Conservation (phyloP, 2,113 vertebrate species). For the Calidris pygmaea region DNA sequence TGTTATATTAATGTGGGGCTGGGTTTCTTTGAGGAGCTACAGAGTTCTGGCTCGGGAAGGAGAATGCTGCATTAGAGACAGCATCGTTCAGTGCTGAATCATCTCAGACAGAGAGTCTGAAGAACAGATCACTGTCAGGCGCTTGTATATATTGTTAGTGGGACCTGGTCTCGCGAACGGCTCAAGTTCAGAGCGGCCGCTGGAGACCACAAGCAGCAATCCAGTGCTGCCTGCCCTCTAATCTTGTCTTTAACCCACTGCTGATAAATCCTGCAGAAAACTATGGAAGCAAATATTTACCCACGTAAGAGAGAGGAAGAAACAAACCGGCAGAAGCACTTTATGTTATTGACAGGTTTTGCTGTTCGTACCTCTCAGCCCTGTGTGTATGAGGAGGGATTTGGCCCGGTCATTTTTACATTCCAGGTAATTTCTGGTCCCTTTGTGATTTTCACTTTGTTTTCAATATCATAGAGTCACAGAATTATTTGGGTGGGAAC, state of each 20-base stretch:
- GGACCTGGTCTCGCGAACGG: neutral
- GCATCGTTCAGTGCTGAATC: constrained; percentile 26
- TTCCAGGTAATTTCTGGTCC: neutral
- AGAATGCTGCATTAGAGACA: neutral
- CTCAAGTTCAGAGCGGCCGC: neutral
- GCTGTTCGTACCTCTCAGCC: neutral
- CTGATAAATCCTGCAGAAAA: constrained; percentile 36
- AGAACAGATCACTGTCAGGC: neutral
- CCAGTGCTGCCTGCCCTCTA: neutral
- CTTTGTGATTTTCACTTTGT: neutral
- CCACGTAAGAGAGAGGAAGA: neutral
- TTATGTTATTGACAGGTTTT: neutral
- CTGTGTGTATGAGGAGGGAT: neutral
- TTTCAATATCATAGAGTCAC: neutral
- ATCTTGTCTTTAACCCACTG: neutral
- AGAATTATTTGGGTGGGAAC: too few relatives aligned
- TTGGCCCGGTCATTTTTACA: neutral
- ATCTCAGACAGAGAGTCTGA: neutral
- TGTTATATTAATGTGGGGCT: neutral
- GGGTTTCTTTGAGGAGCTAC: neutral
- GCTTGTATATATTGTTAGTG: neutral
- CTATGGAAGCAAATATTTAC: neutral
- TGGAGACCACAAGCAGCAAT: neutral
- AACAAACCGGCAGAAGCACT: neutral
- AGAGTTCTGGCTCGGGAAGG: constrained; percentile 13